Percentiles rank a stretch among this genome's conserved stretches.
These are phyloP conservation scores for Chinchilla lanigera DNA, from an alignment of 2,113 vertebrate species.

Conservation along the genomic window DNA sequence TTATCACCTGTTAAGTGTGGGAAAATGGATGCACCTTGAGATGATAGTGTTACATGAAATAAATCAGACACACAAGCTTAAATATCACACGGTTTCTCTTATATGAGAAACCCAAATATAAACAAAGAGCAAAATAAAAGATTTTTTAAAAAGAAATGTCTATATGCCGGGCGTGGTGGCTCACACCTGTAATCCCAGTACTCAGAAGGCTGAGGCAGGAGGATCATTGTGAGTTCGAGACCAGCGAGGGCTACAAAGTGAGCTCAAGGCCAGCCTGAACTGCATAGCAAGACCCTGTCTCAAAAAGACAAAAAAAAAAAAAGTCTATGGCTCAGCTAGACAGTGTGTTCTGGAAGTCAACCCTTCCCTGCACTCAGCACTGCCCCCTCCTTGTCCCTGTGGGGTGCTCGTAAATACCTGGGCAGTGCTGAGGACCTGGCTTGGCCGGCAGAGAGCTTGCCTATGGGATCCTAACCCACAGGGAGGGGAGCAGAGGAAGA, in stretches of 20 bases:
- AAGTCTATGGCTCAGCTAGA: background rate
- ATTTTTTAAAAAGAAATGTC: background rate
- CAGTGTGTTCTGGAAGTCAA: background rate
- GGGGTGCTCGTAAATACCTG: background rate
- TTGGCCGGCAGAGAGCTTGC: background rate
- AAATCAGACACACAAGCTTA: background rate
- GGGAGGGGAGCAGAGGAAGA: background rate
- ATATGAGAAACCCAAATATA: background rate
- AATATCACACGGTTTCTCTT: background rate
- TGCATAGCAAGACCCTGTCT: no score
- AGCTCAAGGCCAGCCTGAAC: no score
- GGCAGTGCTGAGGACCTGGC: no score
- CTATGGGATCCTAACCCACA: background rate
- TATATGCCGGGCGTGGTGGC: no score
- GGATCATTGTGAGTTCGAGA: no score
- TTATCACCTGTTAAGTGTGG: background rate
- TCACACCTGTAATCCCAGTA: no score
- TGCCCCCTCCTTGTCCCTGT: background rate
- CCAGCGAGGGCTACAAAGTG: no score
- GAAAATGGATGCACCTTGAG: background rate
- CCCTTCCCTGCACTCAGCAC: background rate
- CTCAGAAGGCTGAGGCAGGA: no score
- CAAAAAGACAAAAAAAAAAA: no score
- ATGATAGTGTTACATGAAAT: background rate
- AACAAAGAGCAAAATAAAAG: background rate